phyloP scores from a whole-genome alignment of 2,888 invertebrate genomes.

The Empis livida region DNA sequence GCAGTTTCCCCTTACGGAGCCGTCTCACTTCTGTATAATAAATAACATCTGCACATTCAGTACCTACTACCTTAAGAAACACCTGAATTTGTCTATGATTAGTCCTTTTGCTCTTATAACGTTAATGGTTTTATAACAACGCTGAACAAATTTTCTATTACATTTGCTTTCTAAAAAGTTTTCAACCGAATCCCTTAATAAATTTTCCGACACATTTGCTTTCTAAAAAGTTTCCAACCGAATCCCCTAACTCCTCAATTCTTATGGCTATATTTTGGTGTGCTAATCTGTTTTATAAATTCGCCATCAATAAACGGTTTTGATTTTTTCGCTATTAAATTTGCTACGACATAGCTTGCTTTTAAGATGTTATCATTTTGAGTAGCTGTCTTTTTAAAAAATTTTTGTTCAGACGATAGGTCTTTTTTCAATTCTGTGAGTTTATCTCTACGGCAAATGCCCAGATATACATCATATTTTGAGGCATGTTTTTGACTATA shows the following conservation, averaged over 20 bases:
- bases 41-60: slow-evolving; percentile 2
- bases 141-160: not conserved
- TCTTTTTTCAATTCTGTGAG: not conserved
- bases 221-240: not conserved
- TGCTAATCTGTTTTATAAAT: not conserved
- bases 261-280: not conserved
- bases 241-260: slow-evolving; percentile 1
- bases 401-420: slow-evolving; percentile 1
- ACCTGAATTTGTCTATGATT: not conserved
- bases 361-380: not conserved
- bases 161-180: not conserved
- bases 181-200: not conserved
- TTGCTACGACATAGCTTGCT: not conserved
- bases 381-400: not conserved
- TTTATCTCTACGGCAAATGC: not conserved
- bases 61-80: not conserved
- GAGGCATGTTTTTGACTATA: not conserved
- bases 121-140: too few relatives aligned
- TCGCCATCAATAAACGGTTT: not conserved
- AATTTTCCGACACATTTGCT: not conserved
- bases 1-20: not conserved
- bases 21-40: slow-evolving; percentile 3
- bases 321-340: slow-evolving; percentile 8
- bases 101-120: not conserved
- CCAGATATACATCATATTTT: not conserved